These are phyloP conservation scores for Buathra laborator DNA, from an alignment of 2,888 invertebrate genomes.

Conservation along the genomic window DNA sequence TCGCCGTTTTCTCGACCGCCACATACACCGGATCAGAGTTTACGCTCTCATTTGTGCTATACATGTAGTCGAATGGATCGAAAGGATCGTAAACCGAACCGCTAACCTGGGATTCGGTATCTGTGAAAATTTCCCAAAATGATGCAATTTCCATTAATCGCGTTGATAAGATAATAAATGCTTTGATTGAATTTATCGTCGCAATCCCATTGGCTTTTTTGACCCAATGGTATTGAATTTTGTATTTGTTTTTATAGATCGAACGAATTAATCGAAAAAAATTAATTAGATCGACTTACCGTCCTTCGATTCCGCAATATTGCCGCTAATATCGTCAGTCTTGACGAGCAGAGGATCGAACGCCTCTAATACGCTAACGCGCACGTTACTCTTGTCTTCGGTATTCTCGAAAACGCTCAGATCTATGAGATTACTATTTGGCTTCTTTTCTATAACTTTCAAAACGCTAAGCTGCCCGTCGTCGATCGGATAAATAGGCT, in stretches of 20 bases:
- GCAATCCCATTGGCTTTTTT: background rate
- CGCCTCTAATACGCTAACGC: conserved; percentile 92
- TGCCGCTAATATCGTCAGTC: conserved; percentile 84
- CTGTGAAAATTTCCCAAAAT: conserved; percentile 66
- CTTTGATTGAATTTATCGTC: background rate
- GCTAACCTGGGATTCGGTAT: conserved; percentile 87
- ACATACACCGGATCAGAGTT: conserved; percentile 90
- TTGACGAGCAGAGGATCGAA: conserved; percentile 93
- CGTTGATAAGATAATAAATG: conserved; percentile 51
- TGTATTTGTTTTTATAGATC: background rate
- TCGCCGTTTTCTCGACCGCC: conserved; percentile 88
- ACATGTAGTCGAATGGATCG: conserved; percentile 93
- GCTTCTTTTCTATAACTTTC: conserved; percentile 85
- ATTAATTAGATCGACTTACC: conserved; percentile 66
- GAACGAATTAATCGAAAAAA: background rate
- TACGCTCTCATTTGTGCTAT: conserved; percentile 89
- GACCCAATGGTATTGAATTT: conserved; percentile 9
- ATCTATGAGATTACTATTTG: conserved; percentile 88
- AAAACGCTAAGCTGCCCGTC: conserved; percentile 83
- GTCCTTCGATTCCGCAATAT: conserved; percentile 71
- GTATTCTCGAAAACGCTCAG: conserved; percentile 85
- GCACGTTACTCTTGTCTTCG: conserved; percentile 86
- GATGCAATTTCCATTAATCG: background rate
- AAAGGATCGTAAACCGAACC: conserved; percentile 91
- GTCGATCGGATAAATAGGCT: conserved; percentile 74